Percentiles rank a stretch among this genome's conserved stretches.
Conservation (phyloP, 2,113 vertebrate species). For the Hemichromis elongatus region DNA sequence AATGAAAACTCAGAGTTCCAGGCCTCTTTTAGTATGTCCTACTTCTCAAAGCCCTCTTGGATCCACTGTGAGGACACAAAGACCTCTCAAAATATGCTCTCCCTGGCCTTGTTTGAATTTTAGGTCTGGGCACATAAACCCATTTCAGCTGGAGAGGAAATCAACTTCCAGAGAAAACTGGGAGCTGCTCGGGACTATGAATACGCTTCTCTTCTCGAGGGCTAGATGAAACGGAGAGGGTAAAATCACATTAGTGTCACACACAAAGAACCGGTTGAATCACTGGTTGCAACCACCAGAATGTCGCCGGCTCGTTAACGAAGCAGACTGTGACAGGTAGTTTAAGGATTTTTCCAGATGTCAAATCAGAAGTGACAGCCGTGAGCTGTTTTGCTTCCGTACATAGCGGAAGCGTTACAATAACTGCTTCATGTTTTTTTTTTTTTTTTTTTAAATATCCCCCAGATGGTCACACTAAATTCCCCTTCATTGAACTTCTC, state of each 20-base stretch:
- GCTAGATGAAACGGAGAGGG: neutral
- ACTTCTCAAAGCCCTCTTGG: slow-evolving; percentile 26
- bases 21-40: slow-evolving; percentile 31
- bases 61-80: slow-evolving; percentile 11
- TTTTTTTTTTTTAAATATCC: slow-evolving; percentile 25
- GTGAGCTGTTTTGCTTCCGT: neutral
- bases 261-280: neutral
- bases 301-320: neutral
- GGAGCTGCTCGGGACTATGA: neutral
- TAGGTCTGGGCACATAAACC: slow-evolving; percentile 27
- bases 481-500: slow-evolving; percentile 30
- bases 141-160: slow-evolving; percentile 33
- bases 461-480: slow-evolving; percentile 37
- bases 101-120: slow-evolving; percentile 38
- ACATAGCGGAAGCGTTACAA: slow-evolving; percentile 3
- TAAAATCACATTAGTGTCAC: neutral
- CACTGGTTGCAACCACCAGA: neutral
- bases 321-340: neutral
- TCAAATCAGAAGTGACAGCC: neutral
- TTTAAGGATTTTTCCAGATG: neutral
- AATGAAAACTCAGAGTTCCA: slow-evolving; percentile 29
- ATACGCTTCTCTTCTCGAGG: neutral
- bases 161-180: slow-evolving; percentile 4
- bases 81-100: slow-evolving; percentile 22
- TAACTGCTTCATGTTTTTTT: neutral